Base-by-base conservation (phyloP, 2,113 vertebrate species). In the Monopterus albus region DNA sequence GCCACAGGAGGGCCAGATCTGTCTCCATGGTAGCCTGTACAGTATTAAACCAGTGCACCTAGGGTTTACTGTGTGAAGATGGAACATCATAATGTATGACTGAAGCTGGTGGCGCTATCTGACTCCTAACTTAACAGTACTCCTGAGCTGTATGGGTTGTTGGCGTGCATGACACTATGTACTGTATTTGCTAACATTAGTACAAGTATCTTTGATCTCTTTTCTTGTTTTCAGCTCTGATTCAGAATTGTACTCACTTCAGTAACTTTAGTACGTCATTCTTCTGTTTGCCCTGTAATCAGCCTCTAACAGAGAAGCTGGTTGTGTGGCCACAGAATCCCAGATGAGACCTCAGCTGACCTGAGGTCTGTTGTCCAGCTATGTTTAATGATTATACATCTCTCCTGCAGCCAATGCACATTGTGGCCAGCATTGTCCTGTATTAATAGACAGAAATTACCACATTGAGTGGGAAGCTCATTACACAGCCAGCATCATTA, bases 381-480 rank as follows among this genome's bases (percentile, higher is more conserved):
- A 7, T 65, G 72, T 65, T 60, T 79, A 60, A 35, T 21, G 28
- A 46, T 52, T 62, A 12, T 15, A 64, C 47, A 14, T 70, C 52
- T 40, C 46, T 65, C 46, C 18, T 39, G 46, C 36, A 29, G 50
- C 72, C 79, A 6, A 35, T 11, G 83, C 80, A 67, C 71, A 75
- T 78, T 58, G 67, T 72, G 64, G 50, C 66, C 46, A 4, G 7
- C 65, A 68, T 83, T 85, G 81, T 83, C 85, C 55, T 75, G 70
- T 58, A 75, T 81, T 75, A 75, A 75, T 17, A 64, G 73, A 77
- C 72, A 35, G 62, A 81, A 87, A 91, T 89, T 86, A 78, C 51
- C 50, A 20, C 11, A 58, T 62, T 65, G 70, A 52, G n/a, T n/a
- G 40, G 42, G 67, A 71, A 71, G 73, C 75, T 80, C 85, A 71